These are phyloP conservation scores for Ormyrus thymus DNA, from an alignment of 2,888 invertebrate species.

Conservation along the genomic window DNA sequence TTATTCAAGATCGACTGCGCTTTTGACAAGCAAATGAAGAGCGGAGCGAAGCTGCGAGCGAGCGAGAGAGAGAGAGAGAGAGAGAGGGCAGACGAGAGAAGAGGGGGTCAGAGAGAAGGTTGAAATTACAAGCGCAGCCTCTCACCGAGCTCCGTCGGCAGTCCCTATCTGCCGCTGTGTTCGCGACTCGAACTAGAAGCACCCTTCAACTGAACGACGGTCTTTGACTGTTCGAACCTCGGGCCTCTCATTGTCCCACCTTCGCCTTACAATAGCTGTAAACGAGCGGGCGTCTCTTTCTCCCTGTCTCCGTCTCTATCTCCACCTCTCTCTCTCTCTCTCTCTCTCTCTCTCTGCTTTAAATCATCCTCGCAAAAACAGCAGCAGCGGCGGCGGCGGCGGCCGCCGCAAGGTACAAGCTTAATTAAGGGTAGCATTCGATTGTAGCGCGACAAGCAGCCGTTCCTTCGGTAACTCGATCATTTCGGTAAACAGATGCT, in stretches of 20 bases:
- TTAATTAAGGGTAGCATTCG: slow-evolving; percentile 66
- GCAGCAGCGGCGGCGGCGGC: not conserved
- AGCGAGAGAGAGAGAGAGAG: too few species aligned
- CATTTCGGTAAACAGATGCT: slow-evolving; percentile 62
- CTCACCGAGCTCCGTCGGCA: not conserved
- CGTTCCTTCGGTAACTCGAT: slow-evolving; percentile 57
- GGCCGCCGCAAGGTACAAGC: slow-evolving; percentile 47
- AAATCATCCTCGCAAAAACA: too few species aligned
- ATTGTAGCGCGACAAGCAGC: slow-evolving; percentile 22
- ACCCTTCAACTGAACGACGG: slow-evolving; percentile 12
- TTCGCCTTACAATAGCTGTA: slow-evolving; percentile 48
- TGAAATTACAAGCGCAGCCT: not conserved
- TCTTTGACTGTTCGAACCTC: slow-evolving; percentile 45
- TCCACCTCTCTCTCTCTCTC: too few species aligned
- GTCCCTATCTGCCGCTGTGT: not conserved
- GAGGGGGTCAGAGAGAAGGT: not conserved
- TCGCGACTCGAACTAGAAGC: slow-evolving; percentile 1
- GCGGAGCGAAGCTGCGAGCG: too few species aligned
- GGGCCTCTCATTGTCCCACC: slow-evolving; percentile 37
- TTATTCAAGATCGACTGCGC: not conserved
- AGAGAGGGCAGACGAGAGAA: too few species aligned
- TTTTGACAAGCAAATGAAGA: not conserved
- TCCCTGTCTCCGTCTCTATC: too few species aligned
- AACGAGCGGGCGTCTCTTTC: slow-evolving; percentile 34
- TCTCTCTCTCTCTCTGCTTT: too few species aligned